Base-by-base conservation (phyloP, 1,140 invertebrate genomes). In the Zaprionus gabonicus region DNA sequence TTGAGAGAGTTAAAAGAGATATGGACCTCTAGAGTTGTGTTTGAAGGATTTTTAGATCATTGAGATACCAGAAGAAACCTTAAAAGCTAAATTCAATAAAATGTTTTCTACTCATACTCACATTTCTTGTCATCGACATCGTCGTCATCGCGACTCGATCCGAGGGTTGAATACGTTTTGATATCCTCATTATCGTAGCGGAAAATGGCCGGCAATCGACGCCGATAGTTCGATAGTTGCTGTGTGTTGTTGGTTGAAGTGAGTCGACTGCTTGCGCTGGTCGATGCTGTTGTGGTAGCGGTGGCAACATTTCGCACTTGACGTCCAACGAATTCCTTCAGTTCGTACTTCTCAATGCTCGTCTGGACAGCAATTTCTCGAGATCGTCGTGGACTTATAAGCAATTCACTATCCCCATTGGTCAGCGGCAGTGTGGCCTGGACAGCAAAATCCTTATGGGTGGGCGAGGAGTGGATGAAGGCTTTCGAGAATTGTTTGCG, bases 341-440 rank as follows among this genome's bases (percentile, higher is more conserved):
- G 76, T 41, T 92, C 91, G 65, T 81, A 91, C 6, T 79, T 73
- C 51, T 92, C 91, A 51, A 92, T 79, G 76, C 91, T 92, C 0
- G 91, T 92, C 76, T 92, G 91, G 3, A 92, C 88, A 23, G 91
- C 91, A 17, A 92, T 92, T 78, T 92, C 91, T 15, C 91, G 91
- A 13, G 78, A 86, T 15, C 75, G 75, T 0, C 78, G 75, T 0
- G 86, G 80, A 0, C 76, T 78, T 36, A 83, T 60, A 13, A 77
- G 70, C 5, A 57, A 49, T 36, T 82, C 80, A n/a, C 13, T 65
- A 13, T 88, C 85, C 9, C 85, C 85, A 53, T 90, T 84, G 44
- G 70, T 82, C 57, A 90, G 55, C 1, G 67, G 38, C 10, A 81
- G 55, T 41, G 75, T 71, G 0, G 88, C 81, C 78, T 87, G 83